Conservation (phyloP, 2,113 vertebrate species). For the Empidonax alnorum region DNA sequence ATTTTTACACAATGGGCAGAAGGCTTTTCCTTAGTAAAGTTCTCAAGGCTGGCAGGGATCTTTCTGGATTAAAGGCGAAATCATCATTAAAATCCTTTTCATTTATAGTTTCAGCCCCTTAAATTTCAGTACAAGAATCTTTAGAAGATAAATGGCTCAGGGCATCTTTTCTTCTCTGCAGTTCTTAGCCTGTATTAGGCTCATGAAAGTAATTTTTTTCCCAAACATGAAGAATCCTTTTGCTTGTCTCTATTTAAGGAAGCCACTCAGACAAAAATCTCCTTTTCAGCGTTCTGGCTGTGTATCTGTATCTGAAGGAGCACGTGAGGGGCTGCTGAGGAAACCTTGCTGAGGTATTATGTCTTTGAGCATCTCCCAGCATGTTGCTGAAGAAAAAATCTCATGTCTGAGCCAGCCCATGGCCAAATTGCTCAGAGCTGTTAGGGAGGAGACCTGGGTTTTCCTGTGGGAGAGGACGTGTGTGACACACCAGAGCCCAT, state of each 20-base stretch:
- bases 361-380: neutral
- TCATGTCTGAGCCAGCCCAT: neutral
- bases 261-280: neutral
- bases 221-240: neutral
- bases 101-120: constrained; percentile 47
- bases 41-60: neutral
- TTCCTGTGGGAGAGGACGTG: neutral
- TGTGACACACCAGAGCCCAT: neutral
- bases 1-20: neutral
- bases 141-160: constrained; percentile 34
- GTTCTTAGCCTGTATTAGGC: neutral
- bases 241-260: neutral
- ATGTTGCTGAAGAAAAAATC: neutral
- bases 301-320: neutral
- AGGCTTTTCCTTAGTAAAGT: neutral
- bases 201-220: neutral
- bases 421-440: neutral
- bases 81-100: constrained; percentile 43
- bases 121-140: constrained; percentile 43
- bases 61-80: constrained; percentile 32
- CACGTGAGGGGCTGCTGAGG: neutral
- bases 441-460: neutral
- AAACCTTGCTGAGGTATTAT: neutral
- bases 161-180: constrained; percentile 20
- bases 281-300: neutral